Conservation (phyloP, 2,888 invertebrate genomes). For the Ypsolopha sequella region DNA sequence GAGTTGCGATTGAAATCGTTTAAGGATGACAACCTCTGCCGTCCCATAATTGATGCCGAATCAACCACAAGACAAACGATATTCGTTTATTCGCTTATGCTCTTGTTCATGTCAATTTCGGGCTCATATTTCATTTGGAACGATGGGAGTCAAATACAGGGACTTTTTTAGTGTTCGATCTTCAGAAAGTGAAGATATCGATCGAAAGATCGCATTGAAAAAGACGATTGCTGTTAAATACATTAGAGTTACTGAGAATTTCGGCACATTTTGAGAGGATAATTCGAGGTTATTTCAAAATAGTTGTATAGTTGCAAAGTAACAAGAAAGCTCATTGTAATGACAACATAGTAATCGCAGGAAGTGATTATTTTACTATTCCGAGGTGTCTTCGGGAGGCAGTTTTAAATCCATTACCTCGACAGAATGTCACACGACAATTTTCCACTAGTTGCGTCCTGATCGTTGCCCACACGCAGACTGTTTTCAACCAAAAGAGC, state of each 20-base stretch:
- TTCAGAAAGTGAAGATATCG: neutral
- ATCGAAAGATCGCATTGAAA: slow-evolving; percentile 9
- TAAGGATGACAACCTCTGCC: slow-evolving; percentile 24
- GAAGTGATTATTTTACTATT: slow-evolving; percentile 61
- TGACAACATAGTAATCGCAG: slow-evolving; percentile 20
- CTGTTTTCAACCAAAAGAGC: slow-evolving; percentile 47
- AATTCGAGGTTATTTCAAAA: neutral
- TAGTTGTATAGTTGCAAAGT: slow-evolving; percentile 4
- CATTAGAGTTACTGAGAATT: no score
- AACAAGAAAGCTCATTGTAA: slow-evolving; percentile 5
- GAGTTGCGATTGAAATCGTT: slow-evolving; percentile 28
- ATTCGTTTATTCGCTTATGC: neutral
- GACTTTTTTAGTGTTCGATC: neutral
- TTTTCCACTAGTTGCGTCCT: slow-evolving; percentile 57
- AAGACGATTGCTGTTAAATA: slow-evolving; percentile 4
- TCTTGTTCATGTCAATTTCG: neutral
- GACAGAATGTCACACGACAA: slow-evolving; percentile 56
- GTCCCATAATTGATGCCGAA: slow-evolving; percentile 34
- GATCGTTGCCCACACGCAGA: slow-evolving; percentile 49
- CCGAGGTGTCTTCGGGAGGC: slow-evolving; percentile 44
- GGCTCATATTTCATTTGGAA: neutral
- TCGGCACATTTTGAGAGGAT: no score
- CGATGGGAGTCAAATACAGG: neutral
- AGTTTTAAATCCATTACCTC: slow-evolving; percentile 66
- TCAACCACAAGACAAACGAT: slow-evolving; percentile 17